A percentile compares a stretch with the other conserved stretches of the same genome.
phyloP scores from a whole-genome alignment of 2,797 vertebrate species.

The Schizothorax lantsangensis region DNA sequence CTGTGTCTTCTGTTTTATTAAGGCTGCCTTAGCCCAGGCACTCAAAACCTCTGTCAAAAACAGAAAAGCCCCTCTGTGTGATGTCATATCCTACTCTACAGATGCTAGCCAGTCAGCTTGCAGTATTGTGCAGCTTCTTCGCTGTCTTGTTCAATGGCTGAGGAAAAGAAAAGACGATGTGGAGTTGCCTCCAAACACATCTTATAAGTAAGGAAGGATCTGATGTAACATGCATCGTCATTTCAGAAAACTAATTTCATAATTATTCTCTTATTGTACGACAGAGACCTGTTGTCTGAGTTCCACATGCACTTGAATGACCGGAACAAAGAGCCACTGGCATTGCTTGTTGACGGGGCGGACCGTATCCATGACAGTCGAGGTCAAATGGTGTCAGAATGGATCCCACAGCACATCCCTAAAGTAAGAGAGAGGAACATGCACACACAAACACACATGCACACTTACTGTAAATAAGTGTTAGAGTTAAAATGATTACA shows the following conservation, averaged over 20 bases:
- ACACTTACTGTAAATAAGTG: background rate
- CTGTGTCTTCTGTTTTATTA: conserved; percentile 10
- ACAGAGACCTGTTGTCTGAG: conserved; percentile 82
- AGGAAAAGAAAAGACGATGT: conserved; percentile 65
- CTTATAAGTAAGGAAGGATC: conserved; percentile 77
- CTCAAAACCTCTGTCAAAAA: conserved; percentile 68
- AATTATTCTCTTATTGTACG: background rate
- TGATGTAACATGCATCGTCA: background rate
- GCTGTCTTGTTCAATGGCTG: conserved; percentile 76
- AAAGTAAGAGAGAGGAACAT: conserved; percentile 68
- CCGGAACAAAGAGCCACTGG: conserved; percentile 69
- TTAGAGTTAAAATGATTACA: no score
- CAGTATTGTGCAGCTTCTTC: conserved; percentile 77
- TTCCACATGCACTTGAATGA: conserved; percentile 72
- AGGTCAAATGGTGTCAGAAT: conserved; percentile 81
- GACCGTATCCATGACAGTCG: conserved; percentile 76
- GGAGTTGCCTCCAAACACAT: conserved; percentile 65
- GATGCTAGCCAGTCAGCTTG: conserved; percentile 80
- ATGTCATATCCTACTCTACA: conserved; percentile 84
- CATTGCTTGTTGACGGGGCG: conserved; percentile 83
- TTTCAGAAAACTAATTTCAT: conserved; percentile 65
- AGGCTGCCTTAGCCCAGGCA: conserved; percentile 84
- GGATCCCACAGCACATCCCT: conserved; percentile 84
- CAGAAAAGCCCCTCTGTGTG: conserved; percentile 62
- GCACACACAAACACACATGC: no score